Conservation (phyloP, 2,888 invertebrate species). For the Erannis defoliaria region DNA sequence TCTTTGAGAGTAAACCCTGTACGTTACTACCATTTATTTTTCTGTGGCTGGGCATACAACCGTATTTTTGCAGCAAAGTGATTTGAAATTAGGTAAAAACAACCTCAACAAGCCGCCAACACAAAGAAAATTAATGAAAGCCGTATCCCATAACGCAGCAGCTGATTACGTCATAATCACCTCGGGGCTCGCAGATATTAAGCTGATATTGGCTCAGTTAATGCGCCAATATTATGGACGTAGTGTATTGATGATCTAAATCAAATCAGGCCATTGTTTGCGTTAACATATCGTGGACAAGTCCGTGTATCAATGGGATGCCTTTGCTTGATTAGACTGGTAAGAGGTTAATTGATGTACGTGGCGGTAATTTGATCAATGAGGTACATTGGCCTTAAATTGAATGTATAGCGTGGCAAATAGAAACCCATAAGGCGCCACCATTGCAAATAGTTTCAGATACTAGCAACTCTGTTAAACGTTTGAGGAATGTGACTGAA, state of each 20-base stretch:
- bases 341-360: constrained; percentile 1
- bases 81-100: constrained; percentile 21
- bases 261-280: constrained; percentile 64
- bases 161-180: constrained; percentile 59
- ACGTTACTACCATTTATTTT: too few relatives aligned
- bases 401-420: too few relatives aligned
- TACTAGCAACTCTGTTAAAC: too few relatives aligned
- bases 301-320: constrained; percentile 37
- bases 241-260: constrained; percentile 59
- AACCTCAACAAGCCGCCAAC: constrained; percentile 32
- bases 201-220: constrained; percentile 58
- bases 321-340: constrained; percentile 22
- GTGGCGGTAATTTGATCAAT: constrained; percentile 11
- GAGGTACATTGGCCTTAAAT: too few relatives aligned
- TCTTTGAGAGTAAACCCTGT: too few relatives aligned
- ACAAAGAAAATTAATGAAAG: constrained; percentile 49
- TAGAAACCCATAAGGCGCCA: too few relatives aligned
- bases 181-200: constrained; percentile 50
- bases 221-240: constrained; percentile 57
- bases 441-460: too few relatives aligned
- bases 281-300: constrained; percentile 48
- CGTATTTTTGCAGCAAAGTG: background rate
- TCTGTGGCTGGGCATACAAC: too few relatives aligned
- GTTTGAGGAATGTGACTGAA: too few relatives aligned
- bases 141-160: constrained; percentile 38